Conservation (phyloP, 1,140 invertebrate genomes). For the Geopemphigus sp. region DNA sequence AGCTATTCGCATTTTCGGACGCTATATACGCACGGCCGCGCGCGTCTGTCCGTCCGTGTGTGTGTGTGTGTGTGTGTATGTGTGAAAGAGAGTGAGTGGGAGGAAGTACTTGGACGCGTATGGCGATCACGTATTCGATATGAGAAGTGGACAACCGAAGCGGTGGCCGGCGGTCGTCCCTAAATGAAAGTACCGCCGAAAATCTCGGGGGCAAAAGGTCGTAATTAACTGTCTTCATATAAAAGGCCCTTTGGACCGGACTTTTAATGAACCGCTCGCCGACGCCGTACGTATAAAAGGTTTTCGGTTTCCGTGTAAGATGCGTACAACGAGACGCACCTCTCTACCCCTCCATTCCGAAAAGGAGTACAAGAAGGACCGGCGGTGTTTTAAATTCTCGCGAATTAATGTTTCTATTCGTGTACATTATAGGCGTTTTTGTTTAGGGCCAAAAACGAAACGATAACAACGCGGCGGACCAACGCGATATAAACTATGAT, state of each 20-base stretch:
- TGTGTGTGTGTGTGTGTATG: not conserved
- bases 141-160: slow-evolving; percentile 34
- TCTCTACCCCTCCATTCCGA: no score
- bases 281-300: slow-evolving; percentile 11
- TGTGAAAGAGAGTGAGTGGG: not conserved
- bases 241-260: slow-evolving; percentile 35
- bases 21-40: not conserved
- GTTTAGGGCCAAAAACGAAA: no score
- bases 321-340: no score
- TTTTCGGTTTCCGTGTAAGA: not conserved
- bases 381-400: no score
- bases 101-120: not conserved
- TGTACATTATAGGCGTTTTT: no score
- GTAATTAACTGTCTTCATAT: slow-evolving; percentile 49
- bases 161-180: not conserved
- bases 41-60: no score
- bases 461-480: no score
- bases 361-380: no score
- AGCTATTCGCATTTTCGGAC: no score
- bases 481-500: no score
- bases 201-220: slow-evolving; percentile 48
- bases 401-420: no score
- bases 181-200: slow-evolving; percentile 48
- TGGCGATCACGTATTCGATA: slow-evolving; percentile 46
- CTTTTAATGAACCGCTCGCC: slow-evolving; percentile 42